These are phyloP conservation scores for Trilocha varians DNA, from an alignment of 2,888 invertebrate species.

Conservation along the genomic window DNA sequence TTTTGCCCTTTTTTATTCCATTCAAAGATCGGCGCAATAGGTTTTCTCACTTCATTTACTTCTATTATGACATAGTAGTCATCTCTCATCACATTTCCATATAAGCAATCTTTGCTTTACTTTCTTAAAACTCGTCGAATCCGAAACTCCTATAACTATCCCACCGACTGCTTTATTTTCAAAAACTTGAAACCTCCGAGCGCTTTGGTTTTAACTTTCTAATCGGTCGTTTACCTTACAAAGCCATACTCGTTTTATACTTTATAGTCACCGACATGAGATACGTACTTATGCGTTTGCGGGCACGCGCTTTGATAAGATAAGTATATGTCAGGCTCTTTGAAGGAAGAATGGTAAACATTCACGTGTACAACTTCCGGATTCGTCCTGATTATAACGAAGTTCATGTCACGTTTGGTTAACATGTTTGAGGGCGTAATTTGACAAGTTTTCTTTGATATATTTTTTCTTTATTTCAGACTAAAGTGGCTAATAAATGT, in stretches of 20 bases:
- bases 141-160: background rate
- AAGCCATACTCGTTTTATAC: conserved; percentile 1
- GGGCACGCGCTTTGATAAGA: conserved; percentile 7
- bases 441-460: too few relatives aligned
- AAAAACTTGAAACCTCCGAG: conserved; percentile 2
- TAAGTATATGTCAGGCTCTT: background rate
- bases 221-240: conserved; percentile 18
- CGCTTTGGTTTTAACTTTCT: conserved; percentile 8
- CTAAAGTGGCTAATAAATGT: too few relatives aligned
- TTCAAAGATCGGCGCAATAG: too few relatives aligned
- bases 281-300: conserved; percentile 10
- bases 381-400: background rate
- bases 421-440: too few relatives aligned
- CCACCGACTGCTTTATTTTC: background rate
- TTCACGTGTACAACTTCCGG: background rate
- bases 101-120: background rate
- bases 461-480: too few relatives aligned
- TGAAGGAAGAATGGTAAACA: conserved; percentile 1
- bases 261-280: conserved; percentile 7
- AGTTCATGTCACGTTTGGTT: background rate
- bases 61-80: too few relatives aligned
- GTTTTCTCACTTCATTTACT: too few relatives aligned
- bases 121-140: background rate
- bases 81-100: background rate
- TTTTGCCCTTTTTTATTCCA: too few relatives aligned